Base-by-base conservation (phyloP, 1,140 invertebrate species). In the Saccostrea cuccullata region DNA sequence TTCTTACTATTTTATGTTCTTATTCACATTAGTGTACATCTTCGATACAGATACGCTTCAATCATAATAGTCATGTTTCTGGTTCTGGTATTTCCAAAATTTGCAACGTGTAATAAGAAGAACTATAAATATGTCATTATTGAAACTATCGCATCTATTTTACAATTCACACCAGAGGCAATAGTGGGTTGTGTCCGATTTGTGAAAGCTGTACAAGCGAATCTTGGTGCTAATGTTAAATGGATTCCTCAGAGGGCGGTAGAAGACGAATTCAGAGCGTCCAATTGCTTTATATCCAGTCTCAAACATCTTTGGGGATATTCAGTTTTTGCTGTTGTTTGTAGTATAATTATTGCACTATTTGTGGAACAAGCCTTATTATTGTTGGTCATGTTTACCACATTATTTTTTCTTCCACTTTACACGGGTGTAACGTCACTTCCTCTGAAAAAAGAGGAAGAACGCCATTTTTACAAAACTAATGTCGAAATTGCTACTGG, bases 141-240 rank as follows among this genome's bases (percentile, higher is more conserved):
- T 5, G 93, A 94, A 85, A 91, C 93, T 6, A 12, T 94, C 23
- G 92, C 93, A 12, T 94, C 93, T 40, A 91, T 93, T 55, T 85
- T 93, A 26, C 93, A 94, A 87, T 94, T 93, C 77, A 94, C 93
- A 55, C 93, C 93, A 13, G 93, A 94, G 87, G 92, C 92, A 0
- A 86, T 94, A 82, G 93, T 94, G 84, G 93, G 93, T 8, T 91
- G 91, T 77, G 90, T 93, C 0, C 91, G 93, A 15, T 91, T 94
- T 12, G 17, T 92, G 8, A 90, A 91, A n/a, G 92, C 93, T 13
- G 82, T 93, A 12, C 87, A 90, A 40, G 92, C 92, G 20, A 92
- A 93, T 88, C 85, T 94, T 13, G 89, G 86, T 64, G 82, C 88
- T 1, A 91, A 92, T 84, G 88, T 90, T 3, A 92, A 92, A 88